Evolutionary conservation across 1,140 invertebrate genomes (phyloP), one percentile per base, ranked within the genome.

Genomic region (Bombus waltoni): DNA sequence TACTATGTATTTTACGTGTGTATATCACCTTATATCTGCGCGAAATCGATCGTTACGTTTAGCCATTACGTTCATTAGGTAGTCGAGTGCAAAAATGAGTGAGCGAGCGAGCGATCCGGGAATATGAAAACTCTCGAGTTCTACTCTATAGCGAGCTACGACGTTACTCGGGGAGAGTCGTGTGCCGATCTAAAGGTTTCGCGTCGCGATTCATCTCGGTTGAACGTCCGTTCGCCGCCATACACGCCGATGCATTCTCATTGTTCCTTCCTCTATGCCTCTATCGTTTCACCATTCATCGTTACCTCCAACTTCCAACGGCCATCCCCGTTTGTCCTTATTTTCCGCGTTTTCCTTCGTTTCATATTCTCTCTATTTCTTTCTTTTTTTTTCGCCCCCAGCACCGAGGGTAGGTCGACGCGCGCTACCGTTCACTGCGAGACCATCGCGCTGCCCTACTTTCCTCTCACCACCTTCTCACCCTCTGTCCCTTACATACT

Each of bases 11-110:
- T 47, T 66, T 81, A 82, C 87, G 85, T 92, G 87, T 89, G 84
- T 89, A 92, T 92, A 91, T 92, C 89, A 91, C 82, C 76, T 91
- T 86, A 89, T 90, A 87, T 89, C 83, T 65, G 84, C 83, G 71
- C 86, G 80, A 91, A 91, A 79, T 89, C 86, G 71, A 91, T 91
- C 89, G 86, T 88, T 77, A 76, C 74, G 81, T 90, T 92, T 73
- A 92, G 87, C 87, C 86, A 89, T 92, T 82, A 66, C 59, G 62
- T 73, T 73, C 80, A 32, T 38, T 53, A 80, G 84, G 77, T 87
- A 79, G 40, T 75, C 66, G 71, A 86, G 92, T 85, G 89, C 85
- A 72, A 90, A 87, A 91, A 72, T 88, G 83, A 91, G 84, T 85
- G 84, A 93, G 76, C 89, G 91, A 91, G 83, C 76, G 75, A 85